Base-by-base conservation (phyloP, 1,140 invertebrate species). In the Trachelipus rathkii region DNA sequence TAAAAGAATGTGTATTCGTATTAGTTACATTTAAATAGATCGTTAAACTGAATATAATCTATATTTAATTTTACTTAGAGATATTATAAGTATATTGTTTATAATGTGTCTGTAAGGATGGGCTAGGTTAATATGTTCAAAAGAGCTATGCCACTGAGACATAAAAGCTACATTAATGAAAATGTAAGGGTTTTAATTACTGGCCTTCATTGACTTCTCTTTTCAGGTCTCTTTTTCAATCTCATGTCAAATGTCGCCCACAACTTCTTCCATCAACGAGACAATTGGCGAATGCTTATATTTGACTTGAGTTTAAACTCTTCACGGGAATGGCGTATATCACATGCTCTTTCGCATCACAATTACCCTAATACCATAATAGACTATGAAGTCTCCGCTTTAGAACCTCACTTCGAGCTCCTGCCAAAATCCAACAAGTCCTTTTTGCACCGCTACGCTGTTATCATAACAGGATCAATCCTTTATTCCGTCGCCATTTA, bases 261-360 rank as follows among this genome's bases (percentile, higher is more conserved):
- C 82, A 95, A 95, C 84, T 95, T 92, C 82, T 90, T 94, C 70
- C 93, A 95, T 83, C 87, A 90, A 81, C 88, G 87, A 24, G 90
- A 95, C 82, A 93, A 89, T 82, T 93, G 92, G 87, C 88, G 93
- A 68, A 93, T 93, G 90, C 93, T 92, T 82, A 89, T 92, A 60
- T 92, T 92, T 76, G 91, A 94, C 82, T 83, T 95, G 10, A 85
- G 86, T 44, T 82, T 90, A 71, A 84, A 91, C 84, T 89, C 89
- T 4, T 90, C 88, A 83, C 82, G 89, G 75, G 89, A 92, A 77
- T 94, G 92, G 89, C 86, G 92, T 80, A 89, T 94, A 60, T 89
- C 89, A 0, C 93, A 95, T 82, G 89, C 86, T 0, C 82, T 95
- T 43, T 93, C 92, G 44, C 93, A 95, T 84, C 93, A 94, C 83